phyloP scores from a whole-genome alignment of 2,797 vertebrate genomes.

The Alosa sapidissima region DNA sequence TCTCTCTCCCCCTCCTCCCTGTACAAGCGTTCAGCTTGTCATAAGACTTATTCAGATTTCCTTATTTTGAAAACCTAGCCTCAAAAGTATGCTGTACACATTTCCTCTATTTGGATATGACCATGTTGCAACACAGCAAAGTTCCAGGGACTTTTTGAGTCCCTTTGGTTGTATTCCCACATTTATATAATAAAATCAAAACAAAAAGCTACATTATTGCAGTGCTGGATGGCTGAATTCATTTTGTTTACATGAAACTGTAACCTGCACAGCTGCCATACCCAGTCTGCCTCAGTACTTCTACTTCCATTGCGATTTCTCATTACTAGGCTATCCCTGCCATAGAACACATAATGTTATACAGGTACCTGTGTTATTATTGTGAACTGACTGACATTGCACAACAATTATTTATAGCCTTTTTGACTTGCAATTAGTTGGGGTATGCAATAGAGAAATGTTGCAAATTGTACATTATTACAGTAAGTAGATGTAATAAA shows the following conservation, averaged over 20 bases:
- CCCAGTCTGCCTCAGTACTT: neutral
- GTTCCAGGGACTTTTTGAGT: conserved; percentile 9
- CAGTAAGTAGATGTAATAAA: neutral
- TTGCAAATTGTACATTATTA: neutral
- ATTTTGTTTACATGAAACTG: conserved; percentile 15
- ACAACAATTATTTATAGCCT: neutral
- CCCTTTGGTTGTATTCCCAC: neutral
- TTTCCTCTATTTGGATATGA: conserved; percentile 23
- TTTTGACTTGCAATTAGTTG: neutral
- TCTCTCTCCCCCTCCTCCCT: conserved; percentile 22
- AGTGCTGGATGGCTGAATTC: conserved; percentile 6
- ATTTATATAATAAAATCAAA: conserved; percentile 9
- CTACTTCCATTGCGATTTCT: neutral
- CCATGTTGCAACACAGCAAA: conserved; percentile 17
- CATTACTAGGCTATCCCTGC: conserved; percentile 8
- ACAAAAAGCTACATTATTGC: conserved; percentile 19
- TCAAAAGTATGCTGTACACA: conserved; percentile 23
- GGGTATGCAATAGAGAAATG: neutral
- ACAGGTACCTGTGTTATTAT: neutral
- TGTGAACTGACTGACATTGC: neutral
- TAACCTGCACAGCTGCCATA: neutral
- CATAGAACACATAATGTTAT: neutral
- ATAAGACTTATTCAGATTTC: conserved; percentile 23
- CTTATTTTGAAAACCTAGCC: conserved; percentile 19
- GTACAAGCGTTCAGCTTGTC: neutral